These are phyloP conservation scores for Strix occidentalis DNA, from an alignment of 2,797 vertebrate genomes.

Conservation along the genomic window DNA sequence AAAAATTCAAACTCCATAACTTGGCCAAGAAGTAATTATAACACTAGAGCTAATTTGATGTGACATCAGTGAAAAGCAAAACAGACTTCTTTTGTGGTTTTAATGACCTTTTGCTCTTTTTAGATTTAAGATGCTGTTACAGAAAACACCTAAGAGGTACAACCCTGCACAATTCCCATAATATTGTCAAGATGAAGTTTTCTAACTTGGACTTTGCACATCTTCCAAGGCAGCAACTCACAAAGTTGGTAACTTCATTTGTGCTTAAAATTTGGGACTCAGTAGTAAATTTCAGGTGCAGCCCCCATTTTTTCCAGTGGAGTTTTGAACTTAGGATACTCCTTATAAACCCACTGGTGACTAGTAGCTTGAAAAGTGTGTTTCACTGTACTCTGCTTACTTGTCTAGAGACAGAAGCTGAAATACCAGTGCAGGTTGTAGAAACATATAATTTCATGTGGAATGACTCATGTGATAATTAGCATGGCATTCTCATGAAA, in stretches of 20 bases:
- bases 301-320: not conserved
- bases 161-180: not conserved
- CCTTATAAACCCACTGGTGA: not conserved
- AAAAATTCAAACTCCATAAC: not conserved
- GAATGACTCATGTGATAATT: not conserved
- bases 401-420: not conserved
- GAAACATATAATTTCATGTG: not conserved
- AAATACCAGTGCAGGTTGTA: not conserved
- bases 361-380: not conserved
- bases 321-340: not conserved
- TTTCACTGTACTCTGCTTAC: not conserved
- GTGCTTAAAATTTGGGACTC: not conserved
- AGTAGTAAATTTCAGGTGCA: not conserved
- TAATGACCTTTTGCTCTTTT: not conserved
- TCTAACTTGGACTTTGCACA: not conserved
- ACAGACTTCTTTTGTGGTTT: not conserved
- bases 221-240: not conserved
- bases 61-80: not conserved
- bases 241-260: not conserved
- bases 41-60: not conserved
- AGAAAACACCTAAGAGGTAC: not conserved
- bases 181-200: not conserved
- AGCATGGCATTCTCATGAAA: not conserved
- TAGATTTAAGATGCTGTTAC: not conserved
- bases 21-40: not conserved